phyloP scores from a whole-genome alignment of 2,797 vertebrate species.

The Austrolebias charrua region DNA sequence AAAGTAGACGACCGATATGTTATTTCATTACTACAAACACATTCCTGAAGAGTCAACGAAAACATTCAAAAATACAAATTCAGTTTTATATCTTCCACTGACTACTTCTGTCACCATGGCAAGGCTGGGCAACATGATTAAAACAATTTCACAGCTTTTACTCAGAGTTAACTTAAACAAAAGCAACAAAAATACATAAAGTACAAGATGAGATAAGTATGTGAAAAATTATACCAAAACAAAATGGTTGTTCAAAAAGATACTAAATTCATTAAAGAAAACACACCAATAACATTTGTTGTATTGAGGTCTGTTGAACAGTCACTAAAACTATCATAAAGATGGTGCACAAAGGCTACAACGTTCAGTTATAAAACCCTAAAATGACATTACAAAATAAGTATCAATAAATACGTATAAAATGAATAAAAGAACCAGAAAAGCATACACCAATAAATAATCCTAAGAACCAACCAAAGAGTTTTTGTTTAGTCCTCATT shows the following conservation, averaged over 20 bases:
- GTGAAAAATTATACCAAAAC: constrained; percentile 1
- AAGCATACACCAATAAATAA: constrained; percentile 54
- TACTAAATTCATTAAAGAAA: background rate
- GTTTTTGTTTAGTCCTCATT: constrained; percentile 67
- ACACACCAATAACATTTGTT: constrained; percentile 9
- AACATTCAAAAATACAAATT: constrained; percentile 14
- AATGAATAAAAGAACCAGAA: constrained; percentile 63
- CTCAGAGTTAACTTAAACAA: background rate
- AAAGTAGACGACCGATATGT: constrained; percentile 1
- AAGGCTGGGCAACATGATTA: constrained; percentile 1
- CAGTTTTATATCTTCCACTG: background rate
- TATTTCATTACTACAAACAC: constrained; percentile 11
- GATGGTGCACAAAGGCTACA: constrained; percentile 45
- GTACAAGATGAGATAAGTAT: background rate
- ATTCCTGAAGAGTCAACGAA: constrained; percentile 12
- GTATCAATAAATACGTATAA: constrained; percentile 69
- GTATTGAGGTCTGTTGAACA: constrained; percentile 53
- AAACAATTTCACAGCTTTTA: background rate
- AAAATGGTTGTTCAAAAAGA: background rate
- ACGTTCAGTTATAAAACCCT: constrained; percentile 65
- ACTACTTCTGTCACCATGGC: background rate
- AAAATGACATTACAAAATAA: constrained; percentile 61
- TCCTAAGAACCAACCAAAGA: constrained; percentile 41
- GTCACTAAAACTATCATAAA: constrained; percentile 43
- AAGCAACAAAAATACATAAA: background rate